Percentiles rank a stretch among this genome's conserved stretches.
phyloP scores from a whole-genome alignment of 2,888 invertebrate genomes.

The Muscina levida region DNA sequence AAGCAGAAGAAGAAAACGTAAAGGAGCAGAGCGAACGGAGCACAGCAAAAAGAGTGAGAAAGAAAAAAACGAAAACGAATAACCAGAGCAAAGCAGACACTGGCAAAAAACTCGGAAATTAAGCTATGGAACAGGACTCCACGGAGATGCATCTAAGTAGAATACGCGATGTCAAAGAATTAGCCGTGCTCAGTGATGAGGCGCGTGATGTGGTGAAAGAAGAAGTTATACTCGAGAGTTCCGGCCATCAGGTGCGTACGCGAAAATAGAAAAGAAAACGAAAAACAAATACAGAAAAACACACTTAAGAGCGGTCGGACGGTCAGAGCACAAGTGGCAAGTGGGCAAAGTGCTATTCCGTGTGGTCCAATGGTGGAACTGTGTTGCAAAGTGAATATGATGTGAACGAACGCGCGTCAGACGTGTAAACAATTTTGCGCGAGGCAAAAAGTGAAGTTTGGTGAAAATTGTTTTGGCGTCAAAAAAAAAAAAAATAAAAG shows the following conservation, averaged over 20 bases:
- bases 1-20: slow-evolving; percentile 37
- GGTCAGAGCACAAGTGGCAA: neutral
- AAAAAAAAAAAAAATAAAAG: too few species aligned
- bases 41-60: slow-evolving; percentile 55
- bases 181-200: slow-evolving; percentile 74
- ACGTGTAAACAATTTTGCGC: slow-evolving; percentile 25
- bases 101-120: slow-evolving; percentile 60
- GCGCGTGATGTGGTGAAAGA: slow-evolving; percentile 77
- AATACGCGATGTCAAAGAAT: slow-evolving; percentile 76
- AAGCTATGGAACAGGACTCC: slow-evolving; percentile 77
- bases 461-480: too few species aligned
- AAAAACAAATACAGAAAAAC: slow-evolving; percentile 38
- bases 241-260: slow-evolving; percentile 70
- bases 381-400: neutral
- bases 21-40: slow-evolving; percentile 55
- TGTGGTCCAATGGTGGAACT: slow-evolving; percentile 2
- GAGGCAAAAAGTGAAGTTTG: too few species aligned
- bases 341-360: slow-evolving; percentile 5
- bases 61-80: slow-evolving; percentile 48
- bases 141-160: slow-evolving; percentile 76
- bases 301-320: slow-evolving; percentile 38
- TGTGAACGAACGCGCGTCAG: slow-evolving; percentile 36
- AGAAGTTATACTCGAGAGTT: slow-evolving; percentile 76
- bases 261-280: slow-evolving; percentile 43
- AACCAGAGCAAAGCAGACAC: slow-evolving; percentile 60